These are phyloP conservation scores for Netelia virgata DNA, from an alignment of 2,888 invertebrate genomes.

Conservation along the genomic window DNA sequence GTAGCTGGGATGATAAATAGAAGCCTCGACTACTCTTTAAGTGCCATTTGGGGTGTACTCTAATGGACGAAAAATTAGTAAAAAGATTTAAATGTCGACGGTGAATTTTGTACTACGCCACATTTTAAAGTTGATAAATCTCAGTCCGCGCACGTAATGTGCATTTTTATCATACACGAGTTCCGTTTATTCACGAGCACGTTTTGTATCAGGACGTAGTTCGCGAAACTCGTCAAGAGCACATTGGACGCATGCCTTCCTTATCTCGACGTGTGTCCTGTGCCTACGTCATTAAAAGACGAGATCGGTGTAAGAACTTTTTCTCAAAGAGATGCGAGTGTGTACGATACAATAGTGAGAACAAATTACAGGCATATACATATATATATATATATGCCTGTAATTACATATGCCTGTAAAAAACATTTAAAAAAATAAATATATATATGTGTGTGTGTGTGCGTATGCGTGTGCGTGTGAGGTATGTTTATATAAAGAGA, in stretches of 20 bases:
- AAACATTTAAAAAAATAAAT: too few relatives aligned
- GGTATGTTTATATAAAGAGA: background rate
- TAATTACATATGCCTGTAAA: too few relatives aligned
- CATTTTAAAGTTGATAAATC: background rate
- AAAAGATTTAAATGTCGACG: too few relatives aligned
- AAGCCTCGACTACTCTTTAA: too few relatives aligned
- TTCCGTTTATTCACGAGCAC: slow-evolving; percentile 24
- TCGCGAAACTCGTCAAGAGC: background rate
- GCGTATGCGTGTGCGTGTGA: too few relatives aligned
- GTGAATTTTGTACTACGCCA: background rate
- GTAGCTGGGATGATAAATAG: too few relatives aligned
- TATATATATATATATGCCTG: background rate
- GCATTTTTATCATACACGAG: slow-evolving; percentile 15
- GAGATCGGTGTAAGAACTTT: background rate
- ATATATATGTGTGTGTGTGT: too few relatives aligned
- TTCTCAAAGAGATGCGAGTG: too few relatives aligned
- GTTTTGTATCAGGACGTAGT: slow-evolving; percentile 24
- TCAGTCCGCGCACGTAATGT: background rate
- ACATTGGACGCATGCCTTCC: background rate
- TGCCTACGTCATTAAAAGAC: slow-evolving; percentile 42
- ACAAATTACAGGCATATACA: background rate
- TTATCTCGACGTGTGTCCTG: slow-evolving; percentile 45
- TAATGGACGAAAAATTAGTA: too few relatives aligned
- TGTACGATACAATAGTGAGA: background rate
- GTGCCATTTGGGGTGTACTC: too few relatives aligned